Evolutionary conservation across 2,797 vertebrate species (phyloP), one percentile per base, ranked within the genome.

Genomic region (Parotocinclus haroldoi): DNA sequence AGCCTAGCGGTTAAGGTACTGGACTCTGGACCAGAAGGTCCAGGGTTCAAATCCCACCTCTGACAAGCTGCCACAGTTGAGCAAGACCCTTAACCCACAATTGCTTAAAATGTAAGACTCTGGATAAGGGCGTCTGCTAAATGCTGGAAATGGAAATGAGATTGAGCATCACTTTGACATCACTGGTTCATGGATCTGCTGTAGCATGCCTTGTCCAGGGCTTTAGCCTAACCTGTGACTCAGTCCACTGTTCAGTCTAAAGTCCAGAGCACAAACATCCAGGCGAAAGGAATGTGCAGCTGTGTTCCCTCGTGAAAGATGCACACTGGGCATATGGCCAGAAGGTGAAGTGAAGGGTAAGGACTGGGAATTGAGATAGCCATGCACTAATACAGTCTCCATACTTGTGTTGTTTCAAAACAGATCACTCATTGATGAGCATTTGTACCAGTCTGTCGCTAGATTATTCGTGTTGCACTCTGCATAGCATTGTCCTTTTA

Each of bases 211-310:
- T 27, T 27, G 27, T 27, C 27, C 27, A 5, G 27, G 5, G 27
- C 2, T 2, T 27, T 27, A 27, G 5, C 27, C 27, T 5, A 27
- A 27, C 2, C 27, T 27, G 27, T 27, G 27, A 27, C 27, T 27
- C 27, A 27, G 27, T 27, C 27, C 27, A 27, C 2, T 27, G 27
- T 27, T 59, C 55, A 46, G 39, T 45, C 40, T 38, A 7, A 40
- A 36, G 10, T 55, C 27, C 45, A 40, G 9, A n/a, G 7, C 17
- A 39, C 3, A 42, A 27, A 69, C 45, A 42, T 12, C 18, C 19
- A 58, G n/a, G 48, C 17, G 48, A 59, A 38, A 16, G 54, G 48
- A 45, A 57, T 16, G 16, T 60, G 27, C 50, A 45, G 40, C 49
- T 49, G 11, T 55, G 17, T 48, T 54, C 51, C 40, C 62, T 42